These are phyloP conservation scores for Delphinapterus leucas DNA, from an alignment of 2,113 vertebrate genomes.

Conservation along the genomic window DNA sequence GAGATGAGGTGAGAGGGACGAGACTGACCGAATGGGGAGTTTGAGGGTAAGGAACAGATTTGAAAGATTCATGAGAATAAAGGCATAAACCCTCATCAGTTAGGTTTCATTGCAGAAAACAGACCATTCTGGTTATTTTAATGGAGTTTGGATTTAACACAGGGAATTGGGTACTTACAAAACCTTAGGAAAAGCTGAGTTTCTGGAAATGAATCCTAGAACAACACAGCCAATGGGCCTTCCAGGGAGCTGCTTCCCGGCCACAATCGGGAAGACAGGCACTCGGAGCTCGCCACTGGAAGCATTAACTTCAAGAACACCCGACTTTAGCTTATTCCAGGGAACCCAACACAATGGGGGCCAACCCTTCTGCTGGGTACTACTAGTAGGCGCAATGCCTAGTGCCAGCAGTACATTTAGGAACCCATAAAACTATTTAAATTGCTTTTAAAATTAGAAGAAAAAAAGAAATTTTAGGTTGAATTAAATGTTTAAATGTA, in stretches of 20 bases:
- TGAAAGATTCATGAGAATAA: neutral
- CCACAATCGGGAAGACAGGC: neutral
- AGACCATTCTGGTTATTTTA: neutral
- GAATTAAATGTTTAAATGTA: neutral
- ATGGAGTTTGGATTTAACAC: neutral
- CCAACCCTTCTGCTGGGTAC: neutral
- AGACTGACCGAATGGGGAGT: neutral
- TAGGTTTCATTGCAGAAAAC: neutral
- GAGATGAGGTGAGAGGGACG: neutral
- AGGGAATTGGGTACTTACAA: neutral
- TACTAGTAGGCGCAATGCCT: neutral
- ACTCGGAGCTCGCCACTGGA: accelerated
- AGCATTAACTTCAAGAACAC: neutral
- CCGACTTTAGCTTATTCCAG: neutral
- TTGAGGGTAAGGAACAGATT: neutral
- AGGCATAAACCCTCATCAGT: neutral
- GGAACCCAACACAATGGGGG: neutral
- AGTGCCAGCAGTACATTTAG: too few relatives aligned
- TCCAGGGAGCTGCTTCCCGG: neutral
- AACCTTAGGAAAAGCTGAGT: neutral
- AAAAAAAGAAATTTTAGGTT: neutral
- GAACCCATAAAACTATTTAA: neutral
- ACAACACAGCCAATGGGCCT: neutral
- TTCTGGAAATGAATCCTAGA: neutral
- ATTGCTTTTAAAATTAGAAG: neutral